Conservation (phyloP, 2,113 vertebrate species). For the Psettodes erumei region DNA sequence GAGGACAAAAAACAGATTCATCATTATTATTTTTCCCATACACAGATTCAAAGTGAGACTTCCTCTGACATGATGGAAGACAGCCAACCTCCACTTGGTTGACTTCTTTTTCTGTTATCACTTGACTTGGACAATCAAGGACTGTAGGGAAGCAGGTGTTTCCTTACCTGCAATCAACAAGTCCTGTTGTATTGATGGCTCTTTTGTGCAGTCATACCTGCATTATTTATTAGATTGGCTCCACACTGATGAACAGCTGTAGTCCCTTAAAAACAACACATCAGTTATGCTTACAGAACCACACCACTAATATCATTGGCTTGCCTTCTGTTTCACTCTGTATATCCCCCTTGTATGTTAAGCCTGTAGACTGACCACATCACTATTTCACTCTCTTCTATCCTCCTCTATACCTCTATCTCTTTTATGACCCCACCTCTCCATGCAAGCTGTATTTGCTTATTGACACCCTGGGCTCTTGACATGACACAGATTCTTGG, state of each 20-base stretch:
- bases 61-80: constrained; percentile 28
- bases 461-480: constrained; percentile 36
- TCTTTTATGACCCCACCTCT: constrained; percentile 18
- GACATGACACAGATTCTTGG: constrained; percentile 40
- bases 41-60: constrained; percentile 28
- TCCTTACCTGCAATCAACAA: constrained; percentile 46
- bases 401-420: constrained; percentile 15
- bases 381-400: constrained; percentile 17
- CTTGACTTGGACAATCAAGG: constrained; percentile 11
- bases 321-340: constrained; percentile 2
- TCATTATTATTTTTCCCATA: constrained; percentile 44
- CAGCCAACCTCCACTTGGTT: constrained; percentile 12
- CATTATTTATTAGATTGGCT: constrained; percentile 68
- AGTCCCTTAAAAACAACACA: constrained; percentile 42
- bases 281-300: constrained; percentile 52
- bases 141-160: constrained; percentile 17
- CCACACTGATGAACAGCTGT: constrained; percentile 54
- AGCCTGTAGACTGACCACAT: constrained; percentile 27
- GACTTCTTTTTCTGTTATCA: constrained; percentile 13
- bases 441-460: constrained; percentile 30
- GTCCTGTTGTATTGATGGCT: constrained; percentile 49
- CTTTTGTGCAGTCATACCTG: constrained; percentile 60
- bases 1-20: constrained; percentile 41
- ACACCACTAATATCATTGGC: constrained; percentile 15
- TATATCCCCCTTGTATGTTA: constrained; percentile 20